Evolutionary conservation across 2,113 vertebrate species (phyloP), one percentile per base, ranked within the genome.

Genomic region (Glaucomys volans): DNA sequence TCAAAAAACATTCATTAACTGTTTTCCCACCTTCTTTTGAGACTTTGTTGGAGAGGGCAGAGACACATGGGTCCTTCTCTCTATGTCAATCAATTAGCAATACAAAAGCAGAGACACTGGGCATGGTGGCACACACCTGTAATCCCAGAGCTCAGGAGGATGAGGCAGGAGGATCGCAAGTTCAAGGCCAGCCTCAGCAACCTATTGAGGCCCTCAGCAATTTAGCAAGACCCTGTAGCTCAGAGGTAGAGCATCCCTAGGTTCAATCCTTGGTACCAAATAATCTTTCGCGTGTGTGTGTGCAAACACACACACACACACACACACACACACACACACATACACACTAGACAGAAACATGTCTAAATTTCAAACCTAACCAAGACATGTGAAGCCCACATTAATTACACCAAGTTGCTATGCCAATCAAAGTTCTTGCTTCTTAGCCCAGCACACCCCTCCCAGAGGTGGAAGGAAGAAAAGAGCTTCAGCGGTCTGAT

Each of bases 291-390:
- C 22, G 32, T 64, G 37, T 18, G 4, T 24, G 52, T 52, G 52
- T 9, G 44, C 44, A 47, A 8, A 8, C 17, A 1, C 5, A 22
- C n/a, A n/a, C 13, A 11, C 8, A 17, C 28, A 35, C 18, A 42
- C 24, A 57, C 54, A 37, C n/a, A 3, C 24, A 30, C 35, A 47
- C 0, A 0, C 8, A 22, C 12, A 0, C 8, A 18, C 20, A 35
- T 18, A n/a, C 54, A 18, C 7, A n/a, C 16, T 4, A 87, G n/a
- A 42, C 6, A 47, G 22, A 4, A 16, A 10, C 72, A 32, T 11
- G 24, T 44, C 14, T 59, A 81, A 11, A 71, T 72, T 92, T 82
- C 76, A 87, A 84, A 80, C 12, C 1, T 40, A 17, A 87, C 20
- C 24, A 87, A 62, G 7, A n/a, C 18, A 4, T 17, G 8, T 62